Evolutionary conservation across 2,888 invertebrate genomes (phyloP).

Genomic region (Synanthedon formicaeformis): DNA sequence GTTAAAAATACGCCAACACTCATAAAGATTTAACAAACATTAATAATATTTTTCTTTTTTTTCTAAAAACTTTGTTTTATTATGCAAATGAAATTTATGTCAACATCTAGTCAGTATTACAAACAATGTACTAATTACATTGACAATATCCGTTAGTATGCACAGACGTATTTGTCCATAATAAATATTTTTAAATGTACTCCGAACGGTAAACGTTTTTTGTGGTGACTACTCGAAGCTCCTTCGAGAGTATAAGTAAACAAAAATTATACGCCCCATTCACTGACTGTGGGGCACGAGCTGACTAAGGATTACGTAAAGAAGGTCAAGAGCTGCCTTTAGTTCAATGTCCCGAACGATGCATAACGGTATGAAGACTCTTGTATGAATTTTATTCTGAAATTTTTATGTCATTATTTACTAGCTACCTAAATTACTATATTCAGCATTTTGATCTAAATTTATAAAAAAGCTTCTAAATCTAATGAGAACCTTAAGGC

Average conservation of each 20-base stretch:
- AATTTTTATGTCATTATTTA: too few species aligned
- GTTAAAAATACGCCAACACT: too few species aligned
- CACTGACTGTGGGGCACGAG: conserved; percentile 35
- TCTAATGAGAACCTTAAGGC: too few species aligned
- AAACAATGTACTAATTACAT: conserved; percentile 26
- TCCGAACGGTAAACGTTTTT: conserved; percentile 42
- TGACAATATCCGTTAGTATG: conserved; percentile 19
- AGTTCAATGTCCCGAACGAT: neutral
- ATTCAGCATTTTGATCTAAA: too few species aligned
- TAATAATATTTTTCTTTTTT: too few species aligned
- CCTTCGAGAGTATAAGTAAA: conserved; percentile 59
- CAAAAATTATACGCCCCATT: conserved; percentile 61
- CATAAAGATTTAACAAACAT: too few species aligned
- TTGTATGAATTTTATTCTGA: too few species aligned
- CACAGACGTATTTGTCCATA: conserved; percentile 36
- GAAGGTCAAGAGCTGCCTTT: conserved; percentile 15
- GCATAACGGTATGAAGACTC: too few species aligned
- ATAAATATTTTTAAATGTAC: conserved; percentile 39
- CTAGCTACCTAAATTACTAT: too few species aligned
- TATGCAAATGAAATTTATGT: conserved; percentile 9
- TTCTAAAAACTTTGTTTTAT: neutral
- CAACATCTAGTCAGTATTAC: conserved; percentile 4
- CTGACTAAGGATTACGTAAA: conserved; percentile 27
- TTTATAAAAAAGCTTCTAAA: too few species aligned
- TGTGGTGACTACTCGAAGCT: conserved; percentile 31